phyloP scores from a whole-genome alignment of 1,140 invertebrate genomes.

The Forficula auricularia region DNA sequence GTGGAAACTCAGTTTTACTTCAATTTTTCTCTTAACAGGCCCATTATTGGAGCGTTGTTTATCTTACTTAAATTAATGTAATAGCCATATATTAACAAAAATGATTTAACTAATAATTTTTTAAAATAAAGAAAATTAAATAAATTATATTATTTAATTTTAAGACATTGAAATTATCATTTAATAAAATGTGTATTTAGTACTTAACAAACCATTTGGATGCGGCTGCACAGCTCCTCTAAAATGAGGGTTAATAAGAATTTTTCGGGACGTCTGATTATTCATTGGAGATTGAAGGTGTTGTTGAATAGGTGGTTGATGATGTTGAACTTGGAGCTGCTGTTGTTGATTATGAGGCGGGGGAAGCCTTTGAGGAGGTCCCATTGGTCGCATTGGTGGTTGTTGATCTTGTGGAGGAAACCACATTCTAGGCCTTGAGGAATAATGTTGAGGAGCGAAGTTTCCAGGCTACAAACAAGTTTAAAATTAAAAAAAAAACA shows the following conservation, averaged over 20 bases:
- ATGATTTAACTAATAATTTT: too few species aligned
- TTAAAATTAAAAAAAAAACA: too few species aligned
- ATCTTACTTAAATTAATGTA: too few species aligned
- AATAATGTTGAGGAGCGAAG: too few species aligned
- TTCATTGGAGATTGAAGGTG: background rate
- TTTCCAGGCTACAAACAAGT: too few species aligned
- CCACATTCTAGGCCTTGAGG: too few species aligned
- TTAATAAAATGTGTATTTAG: background rate
- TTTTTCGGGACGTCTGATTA: conserved; percentile 21
- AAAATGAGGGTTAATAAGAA: conserved; percentile 31
- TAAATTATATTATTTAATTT: background rate
- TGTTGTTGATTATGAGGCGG: background rate
- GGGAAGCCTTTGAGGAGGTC: background rate
- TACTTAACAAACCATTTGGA: conserved; percentile 20
- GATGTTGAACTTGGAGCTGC: background rate
- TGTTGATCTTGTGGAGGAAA: background rate
- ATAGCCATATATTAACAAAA: too few species aligned
- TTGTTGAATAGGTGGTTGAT: conserved; percentile 4
- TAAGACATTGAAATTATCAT: background rate
- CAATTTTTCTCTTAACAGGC: too few species aligned
- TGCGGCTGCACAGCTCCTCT: conserved; percentile 23
- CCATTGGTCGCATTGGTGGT: background rate
- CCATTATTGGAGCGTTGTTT: too few species aligned
- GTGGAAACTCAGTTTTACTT: too few species aligned
- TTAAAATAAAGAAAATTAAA: too few species aligned